These are phyloP conservation scores for Drosophila sturtevanti DNA, from an alignment of 1,140 invertebrate species.

Conservation along the genomic window DNA sequence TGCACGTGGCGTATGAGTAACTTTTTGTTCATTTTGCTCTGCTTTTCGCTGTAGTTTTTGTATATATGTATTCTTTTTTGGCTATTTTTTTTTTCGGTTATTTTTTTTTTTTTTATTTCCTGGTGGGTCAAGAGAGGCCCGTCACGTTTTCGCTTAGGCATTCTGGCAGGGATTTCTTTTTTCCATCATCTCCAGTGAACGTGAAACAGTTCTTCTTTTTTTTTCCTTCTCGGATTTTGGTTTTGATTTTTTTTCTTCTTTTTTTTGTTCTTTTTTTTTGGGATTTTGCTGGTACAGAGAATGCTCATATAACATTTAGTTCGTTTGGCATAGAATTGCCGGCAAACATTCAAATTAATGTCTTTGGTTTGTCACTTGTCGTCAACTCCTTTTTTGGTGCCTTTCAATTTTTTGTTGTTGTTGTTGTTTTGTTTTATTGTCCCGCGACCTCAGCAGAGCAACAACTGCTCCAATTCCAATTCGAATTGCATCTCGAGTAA, in stretches of 20 bases:
- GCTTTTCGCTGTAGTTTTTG: conserved; percentile 37
- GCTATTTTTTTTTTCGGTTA: not conserved
- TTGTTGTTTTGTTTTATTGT: conserved; percentile 18
- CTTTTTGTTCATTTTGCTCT: conserved; percentile 54
- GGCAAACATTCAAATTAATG: conserved; percentile 72
- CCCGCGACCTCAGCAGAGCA: conserved; percentile 34
- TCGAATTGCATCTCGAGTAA: conserved; percentile 26
- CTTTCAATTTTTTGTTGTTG: conserved; percentile 13
- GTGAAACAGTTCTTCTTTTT: conserved; percentile 29
- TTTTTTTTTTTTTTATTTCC: conserved; percentile 7
- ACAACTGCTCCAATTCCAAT: conserved; percentile 52
- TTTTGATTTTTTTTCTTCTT: not conserved
- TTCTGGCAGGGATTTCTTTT: conserved; percentile 58
- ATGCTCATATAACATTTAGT: conserved; percentile 63
- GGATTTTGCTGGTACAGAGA: not conserved
- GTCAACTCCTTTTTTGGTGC: conserved; percentile 46
- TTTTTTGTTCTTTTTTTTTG: not conserved
- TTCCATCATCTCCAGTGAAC: conserved; percentile 61
- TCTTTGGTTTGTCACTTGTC: conserved; percentile 39
- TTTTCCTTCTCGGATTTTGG: conserved; percentile 5
- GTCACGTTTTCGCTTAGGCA: conserved; percentile 74
- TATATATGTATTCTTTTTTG: conserved; percentile 24
- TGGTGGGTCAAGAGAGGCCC: conserved; percentile 63
- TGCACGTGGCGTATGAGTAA: conserved; percentile 76
- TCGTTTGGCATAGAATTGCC: conserved; percentile 65